Conservation (phyloP, 1,140 invertebrate genomes). For the Cyrtorhinus lividipennis region DNA sequence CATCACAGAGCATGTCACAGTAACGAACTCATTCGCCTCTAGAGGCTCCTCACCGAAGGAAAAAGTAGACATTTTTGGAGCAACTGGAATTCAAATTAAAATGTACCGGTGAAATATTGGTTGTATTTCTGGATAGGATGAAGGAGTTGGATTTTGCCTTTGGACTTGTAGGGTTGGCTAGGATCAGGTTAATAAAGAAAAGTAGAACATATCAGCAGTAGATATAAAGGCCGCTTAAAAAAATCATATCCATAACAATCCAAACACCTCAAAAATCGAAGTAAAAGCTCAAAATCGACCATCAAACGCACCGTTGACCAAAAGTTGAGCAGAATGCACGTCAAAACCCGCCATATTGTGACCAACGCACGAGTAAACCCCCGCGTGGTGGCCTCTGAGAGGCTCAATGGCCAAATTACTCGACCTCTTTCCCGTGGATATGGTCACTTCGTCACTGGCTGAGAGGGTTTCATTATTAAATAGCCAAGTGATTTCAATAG, state of each 20-base stretch:
- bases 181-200: neutral
- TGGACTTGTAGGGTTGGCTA: neutral
- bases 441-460: slow-evolving; percentile 37
- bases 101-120: too few species aligned
- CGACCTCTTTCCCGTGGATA: slow-evolving; percentile 49
- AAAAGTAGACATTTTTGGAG: slow-evolving; percentile 53
- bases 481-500: slow-evolving; percentile 49
- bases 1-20: slow-evolving; percentile 52
- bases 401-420: slow-evolving; percentile 30
- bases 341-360: slow-evolving; percentile 49
- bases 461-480: slow-evolving; percentile 34
- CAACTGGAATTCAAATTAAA: slow-evolving; percentile 33
- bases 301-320: slow-evolving; percentile 43
- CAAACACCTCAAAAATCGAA: slow-evolving; percentile 56
- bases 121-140: neutral
- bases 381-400: slow-evolving; percentile 40
- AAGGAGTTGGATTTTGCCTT: too few species aligned
- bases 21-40: slow-evolving; percentile 27
- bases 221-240: too few species aligned
- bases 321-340: slow-evolving; percentile 22
- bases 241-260: too few species aligned
- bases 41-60: slow-evolving; percentile 47
- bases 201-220: slow-evolving; percentile 24
- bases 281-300: slow-evolving; percentile 62
- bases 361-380: slow-evolving; percentile 46